Base-by-base conservation (phyloP, 2,113 vertebrate species). In the Oncorhynchus gorbuscha region DNA sequence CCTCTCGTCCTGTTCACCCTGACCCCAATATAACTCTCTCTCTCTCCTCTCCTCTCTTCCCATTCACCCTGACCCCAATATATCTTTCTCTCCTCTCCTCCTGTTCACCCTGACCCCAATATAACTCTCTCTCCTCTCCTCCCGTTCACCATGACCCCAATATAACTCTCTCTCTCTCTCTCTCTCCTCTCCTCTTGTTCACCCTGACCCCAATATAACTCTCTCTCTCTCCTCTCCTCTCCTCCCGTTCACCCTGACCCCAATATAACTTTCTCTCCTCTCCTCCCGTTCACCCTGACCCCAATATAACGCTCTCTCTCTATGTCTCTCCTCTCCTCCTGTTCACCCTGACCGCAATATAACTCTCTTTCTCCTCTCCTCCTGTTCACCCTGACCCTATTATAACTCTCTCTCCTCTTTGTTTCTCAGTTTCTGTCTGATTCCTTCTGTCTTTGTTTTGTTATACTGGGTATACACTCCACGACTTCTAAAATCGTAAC, bases 151-250 rank as follows among this genome's bases (percentile, higher is more conserved):
- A 65, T 79, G 75, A 76, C 74, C 76, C 79, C 76, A 79, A 67
- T 35, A 28, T 24, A 28, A 67, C 24, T 1, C 28, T 35, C 28
- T 69, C 66, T 74, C 24, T 1, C 28, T 35, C 28, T 69, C 66
- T 74, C 64, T 45, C 51, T 68, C 20, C 68, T 67, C 64, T 74
- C 66, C 22, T 51, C 48, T 0, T 30, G 4, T 49, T 32, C 32
- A 80, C 79, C 70, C 67, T 79, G 75, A 76, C 74, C 77, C 79
- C 76, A 79, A 67, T 20, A 28, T 24, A 26, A 67, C 28, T 35
- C 39, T 69, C 66, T 74, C 69, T 45, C n/a, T n/a, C n/a, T n/a
- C n/a, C n/a, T n/a, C n/a, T n/a, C n/a, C n/a, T n/a, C 51, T 61
- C 22, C 28, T 51, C 48, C 30, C 1, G 0, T 49, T 35, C 32